These are phyloP conservation scores for Cyanoderma ruficeps DNA, from an alignment of 2,113 vertebrate genomes.

Conservation along the genomic window DNA sequence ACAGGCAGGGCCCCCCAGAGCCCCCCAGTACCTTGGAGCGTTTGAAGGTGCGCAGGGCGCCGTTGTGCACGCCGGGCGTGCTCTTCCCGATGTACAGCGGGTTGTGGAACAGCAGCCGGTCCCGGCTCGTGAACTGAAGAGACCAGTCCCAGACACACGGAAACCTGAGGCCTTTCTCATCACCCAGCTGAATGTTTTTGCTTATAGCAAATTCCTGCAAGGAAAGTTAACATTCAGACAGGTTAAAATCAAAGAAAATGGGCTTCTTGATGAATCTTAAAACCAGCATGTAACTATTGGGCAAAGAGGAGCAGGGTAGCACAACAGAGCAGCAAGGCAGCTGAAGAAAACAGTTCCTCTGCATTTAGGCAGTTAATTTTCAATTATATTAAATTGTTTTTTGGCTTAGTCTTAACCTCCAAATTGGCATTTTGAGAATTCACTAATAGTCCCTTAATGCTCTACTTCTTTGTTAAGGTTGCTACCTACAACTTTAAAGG, in stretches of 20 bases:
- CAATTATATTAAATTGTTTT: not conserved
- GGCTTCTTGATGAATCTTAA: not conserved
- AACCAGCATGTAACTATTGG: not conserved
- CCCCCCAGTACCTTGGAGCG: slow-evolving; percentile 85
- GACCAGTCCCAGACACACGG: slow-evolving; percentile 98
- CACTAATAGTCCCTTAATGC: not conserved
- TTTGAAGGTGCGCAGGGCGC: slow-evolving; percentile 83
- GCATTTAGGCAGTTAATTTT: not conserved
- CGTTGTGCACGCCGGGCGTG: slow-evolving; percentile 80
- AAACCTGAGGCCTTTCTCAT: slow-evolving; percentile 85
- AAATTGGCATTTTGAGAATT: not conserved
- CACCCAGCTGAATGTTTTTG: slow-evolving; percentile 88
- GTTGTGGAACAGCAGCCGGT: slow-evolving; percentile 93
- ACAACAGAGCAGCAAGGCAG: not conserved
- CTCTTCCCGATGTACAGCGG: slow-evolving; percentile 92
- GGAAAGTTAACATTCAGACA: not conserved
- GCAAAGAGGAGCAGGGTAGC: not conserved
- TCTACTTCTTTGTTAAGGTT: not conserved
- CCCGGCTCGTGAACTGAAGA: slow-evolving; percentile 86
- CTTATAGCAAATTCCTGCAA: slow-evolving; percentile 92
- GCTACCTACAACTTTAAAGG: not conserved
- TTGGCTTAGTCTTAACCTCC: not conserved
- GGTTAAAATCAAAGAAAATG: not conserved
- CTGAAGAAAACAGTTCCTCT: not conserved
- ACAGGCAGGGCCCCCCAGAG: not conserved